Base-by-base conservation (phyloP, 2,888 invertebrate species). In the Orchesellides sinensis region DNA sequence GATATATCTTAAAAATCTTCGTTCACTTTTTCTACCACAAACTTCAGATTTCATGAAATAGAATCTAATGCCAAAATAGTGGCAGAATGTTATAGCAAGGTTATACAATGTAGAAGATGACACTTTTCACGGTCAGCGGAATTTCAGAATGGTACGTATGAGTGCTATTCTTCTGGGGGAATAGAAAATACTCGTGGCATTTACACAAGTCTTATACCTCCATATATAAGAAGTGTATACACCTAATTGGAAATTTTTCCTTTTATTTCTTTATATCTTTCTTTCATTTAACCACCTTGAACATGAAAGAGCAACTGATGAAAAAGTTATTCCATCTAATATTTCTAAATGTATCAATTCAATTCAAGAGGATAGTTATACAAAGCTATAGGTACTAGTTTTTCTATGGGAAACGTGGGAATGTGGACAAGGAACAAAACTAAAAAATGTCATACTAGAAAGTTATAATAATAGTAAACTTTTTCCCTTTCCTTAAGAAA, bases 361-460 rank as follows among this genome's bases (percentile, higher is more conserved):
- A 68, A 68, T 77, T 68, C 47, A 25, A 25, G 45, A 61, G n/a
- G 29, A 56, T n/a, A n/a, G 61, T 23, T 27, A 65, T 17, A 17
- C 49, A 70, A 61, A 32, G 74, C 14, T 49, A 61, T 75, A 40
- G 52, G 21, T 21, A 35, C n/a, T n/a, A n/a, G n/a, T n/a, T n/a
- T 1, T 17, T 70, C 35, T 70, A 52, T 70, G 54, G 70, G 70
- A 52, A 70, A 35, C 65, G 70, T 70, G 78, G 65, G 69, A 70
- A 52, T 70, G 70, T 61, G 47, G 21, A 45, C 25, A 63, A n/a
- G 12, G 14, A 59, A 69, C 49, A 25, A 49, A 66, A 21, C 52
- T 52, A 66, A 80, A 70, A 80, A 80, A 80, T 80, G 80, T 80
- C 80, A 73, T 80, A 52, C 73, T 66, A 52, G 72, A 80, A 80